A percentile compares a stretch with the other conserved stretches of the same genome.
Evolutionary conservation across 2,113 vertebrate species (phyloP).

Genomic region (Cottus gobio): DNA sequence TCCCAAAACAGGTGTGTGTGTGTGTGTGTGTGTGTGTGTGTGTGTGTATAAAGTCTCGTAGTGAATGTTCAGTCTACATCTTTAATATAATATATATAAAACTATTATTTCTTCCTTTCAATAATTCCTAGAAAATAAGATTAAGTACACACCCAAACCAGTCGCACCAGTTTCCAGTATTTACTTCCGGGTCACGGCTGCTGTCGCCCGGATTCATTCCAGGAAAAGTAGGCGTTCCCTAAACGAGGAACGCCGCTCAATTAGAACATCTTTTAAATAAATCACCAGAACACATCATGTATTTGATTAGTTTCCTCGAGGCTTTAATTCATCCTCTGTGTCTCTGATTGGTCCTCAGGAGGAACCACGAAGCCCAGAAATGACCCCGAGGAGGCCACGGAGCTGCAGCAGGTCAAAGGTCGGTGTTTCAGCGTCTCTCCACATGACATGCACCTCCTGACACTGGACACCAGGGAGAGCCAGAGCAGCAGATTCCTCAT

Average conservation of each 20-base stretch:
- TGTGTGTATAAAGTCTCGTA: neutral
- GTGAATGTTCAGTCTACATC: neutral
- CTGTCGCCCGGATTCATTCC: neutral
- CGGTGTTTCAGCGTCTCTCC: neutral
- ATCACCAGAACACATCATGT: neutral
- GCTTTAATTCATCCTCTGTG: neutral
- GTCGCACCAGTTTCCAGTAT: neutral
- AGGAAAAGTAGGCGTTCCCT: neutral
- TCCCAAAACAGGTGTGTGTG: too few species aligned
- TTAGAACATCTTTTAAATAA: too few species aligned
- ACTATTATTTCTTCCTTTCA: neutral
- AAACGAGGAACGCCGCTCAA: too few species aligned
- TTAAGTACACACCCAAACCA: neutral
- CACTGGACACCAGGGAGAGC: conserved; percentile 31
- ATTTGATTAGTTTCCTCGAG: too few species aligned
- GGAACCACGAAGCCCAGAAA: neutral
- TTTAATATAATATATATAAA: neutral
- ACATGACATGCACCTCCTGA: neutral
- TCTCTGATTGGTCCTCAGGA: conserved; percentile 38
- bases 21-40: too few species aligned
- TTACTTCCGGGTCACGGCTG: neutral
- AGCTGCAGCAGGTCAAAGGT: conserved; percentile 76
- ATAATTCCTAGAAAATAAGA: neutral
- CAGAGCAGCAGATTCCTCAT: neutral
- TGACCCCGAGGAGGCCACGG: conserved; percentile 52